Evolutionary conservation across 2,113 vertebrate species (phyloP).

Genomic region (Phalacrocorax brasilianus): DNA sequence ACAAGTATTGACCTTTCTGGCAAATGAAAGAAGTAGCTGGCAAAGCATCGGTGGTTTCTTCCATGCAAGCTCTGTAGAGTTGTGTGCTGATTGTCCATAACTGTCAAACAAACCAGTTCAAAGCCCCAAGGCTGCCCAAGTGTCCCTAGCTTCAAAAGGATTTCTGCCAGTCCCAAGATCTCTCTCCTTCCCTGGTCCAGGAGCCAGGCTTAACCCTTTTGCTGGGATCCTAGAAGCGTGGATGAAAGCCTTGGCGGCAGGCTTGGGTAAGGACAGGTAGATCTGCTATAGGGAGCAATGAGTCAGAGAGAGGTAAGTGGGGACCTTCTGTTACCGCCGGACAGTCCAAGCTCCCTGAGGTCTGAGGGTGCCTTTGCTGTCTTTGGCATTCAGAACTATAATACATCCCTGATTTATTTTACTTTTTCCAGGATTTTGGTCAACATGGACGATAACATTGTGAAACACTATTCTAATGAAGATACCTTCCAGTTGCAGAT

Average conservation of each 20-base stretch:
- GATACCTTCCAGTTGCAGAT: constrained; percentile 98
- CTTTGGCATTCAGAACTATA: neutral
- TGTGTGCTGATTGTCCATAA: neutral
- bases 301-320: neutral
- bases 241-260: neutral
- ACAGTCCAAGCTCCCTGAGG: neutral
- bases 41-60: neutral
- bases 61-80: neutral
- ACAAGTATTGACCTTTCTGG: neutral
- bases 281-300: neutral
- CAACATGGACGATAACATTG: constrained; percentile 99
- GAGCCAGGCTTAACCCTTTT: neutral
- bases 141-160: neutral
- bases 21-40: neutral
- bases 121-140: neutral
- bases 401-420: neutral
- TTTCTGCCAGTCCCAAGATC: neutral
- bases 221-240: neutral
- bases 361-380: neutral
- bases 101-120: neutral
- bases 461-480: constrained; percentile 98
- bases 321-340: neutral
- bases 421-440: constrained; percentile 86
- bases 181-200: neutral
- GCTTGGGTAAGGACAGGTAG: neutral